Conservation (phyloP, 2,888 invertebrate genomes). For the Morpho helenor region DNA sequence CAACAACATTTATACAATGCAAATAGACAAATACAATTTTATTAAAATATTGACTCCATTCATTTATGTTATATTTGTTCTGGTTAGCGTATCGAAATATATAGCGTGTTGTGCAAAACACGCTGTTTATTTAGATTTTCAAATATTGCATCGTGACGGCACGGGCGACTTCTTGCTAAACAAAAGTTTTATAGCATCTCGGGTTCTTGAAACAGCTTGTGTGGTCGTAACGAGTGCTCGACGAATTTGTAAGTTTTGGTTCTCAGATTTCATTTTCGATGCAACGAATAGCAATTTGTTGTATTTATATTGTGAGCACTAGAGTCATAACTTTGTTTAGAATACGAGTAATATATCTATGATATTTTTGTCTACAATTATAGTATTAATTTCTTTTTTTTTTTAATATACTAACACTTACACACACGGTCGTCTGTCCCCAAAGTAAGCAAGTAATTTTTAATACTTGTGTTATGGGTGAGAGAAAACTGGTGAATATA, state of each 20-base stretch:
- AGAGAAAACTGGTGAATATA: too few relatives aligned
- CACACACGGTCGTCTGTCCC: too few relatives aligned
- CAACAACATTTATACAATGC: too few relatives aligned
- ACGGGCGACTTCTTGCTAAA: conserved; percentile 15
- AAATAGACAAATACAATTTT: too few relatives aligned
- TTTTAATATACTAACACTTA: too few relatives aligned
- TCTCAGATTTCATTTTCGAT: conserved; percentile 23
- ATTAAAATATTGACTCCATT: conserved; percentile 3
- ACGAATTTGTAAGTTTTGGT: conserved; percentile 21
- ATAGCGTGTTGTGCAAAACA: conserved; percentile 13
- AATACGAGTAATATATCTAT: not conserved
- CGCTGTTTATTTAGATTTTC: not conserved
- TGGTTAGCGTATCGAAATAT: conserved; percentile 19
- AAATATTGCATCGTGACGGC: conserved; percentile 12
- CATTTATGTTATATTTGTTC: conserved; percentile 22
- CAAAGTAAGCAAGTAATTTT: too few relatives aligned
- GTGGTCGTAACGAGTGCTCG: conserved; percentile 24
- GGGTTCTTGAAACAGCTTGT: conserved; percentile 19
- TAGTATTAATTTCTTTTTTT: too few relatives aligned
- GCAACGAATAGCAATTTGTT: conserved; percentile 20
- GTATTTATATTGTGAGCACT: conserved; percentile 7
- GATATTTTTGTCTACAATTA: not conserved
- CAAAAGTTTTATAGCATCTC: conserved; percentile 14
- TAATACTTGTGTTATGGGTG: too few relatives aligned
- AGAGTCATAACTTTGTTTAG: conserved; percentile 6